Base-by-base conservation (phyloP, 1,140 invertebrate species). In the Drosophila lowei region DNA sequence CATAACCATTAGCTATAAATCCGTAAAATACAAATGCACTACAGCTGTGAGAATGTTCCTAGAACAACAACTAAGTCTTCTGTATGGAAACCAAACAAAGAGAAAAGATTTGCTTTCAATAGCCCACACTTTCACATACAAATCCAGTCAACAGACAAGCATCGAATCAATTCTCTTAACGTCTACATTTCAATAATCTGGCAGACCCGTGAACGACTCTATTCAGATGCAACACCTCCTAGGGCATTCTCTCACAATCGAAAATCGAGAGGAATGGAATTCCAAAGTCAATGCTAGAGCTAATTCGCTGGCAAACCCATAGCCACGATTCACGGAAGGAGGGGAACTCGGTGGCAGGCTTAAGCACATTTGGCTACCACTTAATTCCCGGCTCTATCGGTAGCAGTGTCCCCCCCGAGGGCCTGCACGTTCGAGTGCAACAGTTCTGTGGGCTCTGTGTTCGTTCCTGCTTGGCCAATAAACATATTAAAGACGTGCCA, bases 311-410 rank as follows among this genome's bases (percentile, higher is more conserved):
- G 44, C 44, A 47, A 13, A 47, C 16, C 18, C 46, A 38, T 3
- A 13, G 34, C 64, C 67, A 71, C 67, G 67, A 71, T 25, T 48
- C 58, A 21, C 52, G 64, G 28, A 6, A 23, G 2, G 13, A 13
- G 5, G 9, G 16, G 6, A 68, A 68, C 63, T 57, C 50, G 65
- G 65, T 53, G 72, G 74, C 78, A 61, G 60, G 47, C 55, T 30
- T 44, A 56, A 73, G 53, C 71, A 67, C 71, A 83, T 84, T 83
- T 66, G 66, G 76, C 80, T 84, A 85, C 80, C 77, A 79, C 80
- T 84, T 84, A 85, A 85, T 84, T 71, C 65, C 28, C 63, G 11
- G 34, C 52, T 54, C 68, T 63, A 74, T 63, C 47, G 48, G 30
- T 62, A 64, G 63, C 57, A 53, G 55, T 56, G 55, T 43, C 34